phyloP scores from a whole-genome alignment of 2,797 vertebrate species.

The Pogonophryne albipinna region DNA sequence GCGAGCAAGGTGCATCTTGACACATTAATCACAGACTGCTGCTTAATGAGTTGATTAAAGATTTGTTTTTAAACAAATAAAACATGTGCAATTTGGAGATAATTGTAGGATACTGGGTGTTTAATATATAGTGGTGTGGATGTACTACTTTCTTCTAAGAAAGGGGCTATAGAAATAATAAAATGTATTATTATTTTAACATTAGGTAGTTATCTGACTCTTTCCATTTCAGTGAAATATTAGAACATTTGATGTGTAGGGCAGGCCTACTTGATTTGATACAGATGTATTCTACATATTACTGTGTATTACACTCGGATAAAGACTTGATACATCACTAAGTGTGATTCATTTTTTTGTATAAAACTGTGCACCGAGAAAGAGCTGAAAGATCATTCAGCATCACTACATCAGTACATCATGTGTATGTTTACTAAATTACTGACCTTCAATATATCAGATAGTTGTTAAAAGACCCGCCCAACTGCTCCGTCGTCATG shows the following conservation, averaged over 20 bases:
- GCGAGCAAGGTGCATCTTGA: constrained; percentile 43
- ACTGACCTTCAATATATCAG: not conserved
- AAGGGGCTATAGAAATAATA: no score
- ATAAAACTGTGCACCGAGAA: not conserved
- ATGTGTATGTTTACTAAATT: not conserved
- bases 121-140: no score
- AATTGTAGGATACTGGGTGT: not conserved
- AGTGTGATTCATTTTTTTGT: no score
- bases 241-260: not conserved
- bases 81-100: not conserved
- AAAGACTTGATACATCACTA: not conserved
- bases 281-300: not conserved
- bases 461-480: constrained; percentile 24
- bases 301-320: not conserved
- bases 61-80: not conserved
- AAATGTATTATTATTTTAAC: not conserved
- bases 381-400: not conserved
- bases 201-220: not conserved
- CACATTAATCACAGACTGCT: constrained; percentile 63
- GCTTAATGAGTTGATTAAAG: constrained; percentile 22
- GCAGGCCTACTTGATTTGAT: no score
- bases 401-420: not conserved
- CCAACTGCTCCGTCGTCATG: constrained; percentile 57
- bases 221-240: not conserved
- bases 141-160: no score